Conservation (phyloP, 2,113 vertebrate species). For the Corapipo altera region DNA sequence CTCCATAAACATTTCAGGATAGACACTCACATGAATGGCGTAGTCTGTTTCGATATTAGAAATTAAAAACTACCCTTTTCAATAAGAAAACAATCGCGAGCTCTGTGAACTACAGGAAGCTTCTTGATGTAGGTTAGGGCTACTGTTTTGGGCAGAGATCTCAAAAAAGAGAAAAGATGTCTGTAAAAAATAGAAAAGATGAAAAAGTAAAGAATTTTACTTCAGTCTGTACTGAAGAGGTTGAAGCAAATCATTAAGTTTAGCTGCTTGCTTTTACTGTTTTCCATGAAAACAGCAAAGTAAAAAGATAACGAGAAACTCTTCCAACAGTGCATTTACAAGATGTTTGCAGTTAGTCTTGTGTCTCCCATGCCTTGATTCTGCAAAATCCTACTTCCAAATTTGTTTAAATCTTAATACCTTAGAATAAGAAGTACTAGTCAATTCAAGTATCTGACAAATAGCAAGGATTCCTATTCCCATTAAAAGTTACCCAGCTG, state of each 20-base stretch:
- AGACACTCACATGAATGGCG: neutral
- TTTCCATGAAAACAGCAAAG: neutral
- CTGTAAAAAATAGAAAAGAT: neutral
- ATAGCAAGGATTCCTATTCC: neutral
- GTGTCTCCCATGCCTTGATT: neutral
- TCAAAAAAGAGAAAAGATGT: neutral
- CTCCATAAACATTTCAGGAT: neutral
- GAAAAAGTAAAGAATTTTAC: neutral
- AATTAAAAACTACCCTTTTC: neutral
- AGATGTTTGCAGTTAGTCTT: neutral
- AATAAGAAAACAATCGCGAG: neutral
- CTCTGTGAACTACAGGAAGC: neutral
- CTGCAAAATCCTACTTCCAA: neutral
- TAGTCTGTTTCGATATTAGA: neutral
- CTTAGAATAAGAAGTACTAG: constrained; percentile 8
- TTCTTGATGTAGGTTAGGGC: neutral
- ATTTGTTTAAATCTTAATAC: neutral
- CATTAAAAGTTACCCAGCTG: neutral
- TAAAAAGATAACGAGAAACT: neutral
- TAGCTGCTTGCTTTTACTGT: neutral
- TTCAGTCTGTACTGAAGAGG: neutral
- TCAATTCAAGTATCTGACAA: neutral
- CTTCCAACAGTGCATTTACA: neutral
- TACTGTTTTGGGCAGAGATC: neutral
- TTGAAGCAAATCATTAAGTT: neutral